Conservation (phyloP, 2,113 vertebrate species). For the Tachysurus vachellii region DNA sequence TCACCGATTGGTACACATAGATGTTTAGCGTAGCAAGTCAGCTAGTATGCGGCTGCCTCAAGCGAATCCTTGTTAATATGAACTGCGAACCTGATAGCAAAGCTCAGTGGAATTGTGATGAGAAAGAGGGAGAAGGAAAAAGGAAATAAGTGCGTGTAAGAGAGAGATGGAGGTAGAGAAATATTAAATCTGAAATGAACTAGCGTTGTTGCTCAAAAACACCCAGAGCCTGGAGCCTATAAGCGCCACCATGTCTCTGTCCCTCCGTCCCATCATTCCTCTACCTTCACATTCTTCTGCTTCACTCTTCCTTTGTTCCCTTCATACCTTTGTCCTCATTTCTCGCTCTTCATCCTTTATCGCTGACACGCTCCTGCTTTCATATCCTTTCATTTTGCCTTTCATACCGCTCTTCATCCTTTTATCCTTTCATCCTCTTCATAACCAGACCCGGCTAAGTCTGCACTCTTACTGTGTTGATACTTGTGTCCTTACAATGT, state of each 20-base stretch:
- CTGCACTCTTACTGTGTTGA: neutral
- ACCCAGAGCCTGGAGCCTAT: slow-evolving; percentile 73
- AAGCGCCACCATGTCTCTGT: slow-evolving; percentile 67
- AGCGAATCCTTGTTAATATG: slow-evolving; percentile 62
- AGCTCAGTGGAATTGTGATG: neutral
- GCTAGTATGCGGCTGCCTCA: slow-evolving; percentile 57
- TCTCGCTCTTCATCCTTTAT: slow-evolving; percentile 22
- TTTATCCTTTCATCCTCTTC: slow-evolving; percentile 40
- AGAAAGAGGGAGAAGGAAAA: slow-evolving; percentile 4
- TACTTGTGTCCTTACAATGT: neutral
- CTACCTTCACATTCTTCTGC: slow-evolving; percentile 23
- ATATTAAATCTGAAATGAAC: slow-evolving; percentile 78
- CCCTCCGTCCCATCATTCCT: slow-evolving; percentile 20
- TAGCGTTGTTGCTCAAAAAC: slow-evolving; percentile 80
- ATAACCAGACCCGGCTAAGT: slow-evolving; percentile 11
- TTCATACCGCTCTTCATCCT: slow-evolving; percentile 28
- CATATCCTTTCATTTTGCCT: slow-evolving; percentile 31
- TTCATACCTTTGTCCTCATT: slow-evolving; percentile 2
- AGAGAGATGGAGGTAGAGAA: slow-evolving; percentile 68
- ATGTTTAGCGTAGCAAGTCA: slow-evolving; percentile 67
- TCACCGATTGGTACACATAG: slow-evolving; percentile 70
- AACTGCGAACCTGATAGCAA: slow-evolving; percentile 25
- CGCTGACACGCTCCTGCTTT: neutral
- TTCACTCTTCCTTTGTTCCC: slow-evolving; percentile 17
- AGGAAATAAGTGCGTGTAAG: slow-evolving; percentile 46